Evolutionary conservation across 2,888 invertebrate species (phyloP), one percentile per base, ranked within the genome.

Genomic region (Trachelus troglodyta): DNA sequence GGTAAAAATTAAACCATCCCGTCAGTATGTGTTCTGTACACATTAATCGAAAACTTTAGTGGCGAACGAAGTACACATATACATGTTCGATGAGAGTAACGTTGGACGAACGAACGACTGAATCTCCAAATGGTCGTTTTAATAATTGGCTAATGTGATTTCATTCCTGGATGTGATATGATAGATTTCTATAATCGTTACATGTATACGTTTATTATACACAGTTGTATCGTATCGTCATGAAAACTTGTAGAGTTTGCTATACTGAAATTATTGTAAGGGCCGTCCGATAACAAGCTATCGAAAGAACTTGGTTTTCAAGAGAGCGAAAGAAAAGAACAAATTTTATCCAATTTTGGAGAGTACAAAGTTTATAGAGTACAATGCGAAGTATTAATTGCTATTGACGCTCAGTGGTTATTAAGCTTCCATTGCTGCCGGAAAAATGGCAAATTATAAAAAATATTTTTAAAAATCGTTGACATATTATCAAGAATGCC

Each of bases 1-100:
- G 94, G 95, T 87, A 94, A 93, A 86, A 89, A 91, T 85, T 87
- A 84, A 85, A 74, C 23, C 40, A 23, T 2, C 6, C 40, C 9
- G 40, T 23, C 23, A 23, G 40, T 40, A 12, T 3, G 79, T 75
- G 74, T 77, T 40, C 15, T 40, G 6, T 40, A 23, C 40, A 23
- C 40, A 40, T 40, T 40, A 6, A 40, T 40, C 1, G 40, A 40
- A 23, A 40, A 40, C 23, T 40, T 23, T 6, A 40, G 23, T 40
- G 40, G 23, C 23, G 4, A 40, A 40, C 40, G 40, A 40, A 40
- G 40, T 56, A 23, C 40, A 23, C 40, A 23, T 23, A 56, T 56
- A 56, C 40, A 56, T 56, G 40, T 23, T 56, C 23, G 23, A 56
- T 40, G 23, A 40, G 23, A 40, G 15, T 40, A 40, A 40, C 15